Conservation (phyloP, 2,888 invertebrate species). For the Zhuqinia jingwanae region DNA sequence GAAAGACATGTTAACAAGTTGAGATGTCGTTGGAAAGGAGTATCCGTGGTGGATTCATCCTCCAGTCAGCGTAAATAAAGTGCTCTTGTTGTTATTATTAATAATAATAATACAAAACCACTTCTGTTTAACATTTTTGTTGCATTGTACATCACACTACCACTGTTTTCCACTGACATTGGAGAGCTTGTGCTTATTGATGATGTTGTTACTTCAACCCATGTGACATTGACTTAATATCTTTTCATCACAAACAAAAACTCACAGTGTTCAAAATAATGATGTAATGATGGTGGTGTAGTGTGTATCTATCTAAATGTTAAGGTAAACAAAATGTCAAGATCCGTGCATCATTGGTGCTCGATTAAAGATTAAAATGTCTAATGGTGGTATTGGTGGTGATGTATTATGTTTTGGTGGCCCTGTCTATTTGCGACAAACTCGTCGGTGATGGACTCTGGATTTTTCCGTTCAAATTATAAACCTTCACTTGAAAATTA, state of each 20-base stretch:
- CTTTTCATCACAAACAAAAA: background rate
- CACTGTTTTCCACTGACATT: background rate
- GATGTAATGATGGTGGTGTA: background rate
- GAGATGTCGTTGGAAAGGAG: background rate
- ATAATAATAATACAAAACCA: background rate
- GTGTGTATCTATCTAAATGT: background rate
- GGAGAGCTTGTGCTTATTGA: slow-evolving; percentile 34
- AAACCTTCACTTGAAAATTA: too few species aligned
- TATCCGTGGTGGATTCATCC: background rate
- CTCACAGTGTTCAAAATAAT: background rate
- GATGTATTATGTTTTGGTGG: background rate
- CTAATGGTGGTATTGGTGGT: background rate
- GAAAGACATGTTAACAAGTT: background rate
- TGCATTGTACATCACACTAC: background rate
- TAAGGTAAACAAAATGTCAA: slow-evolving; percentile 7
- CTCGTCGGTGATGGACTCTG: background rate
- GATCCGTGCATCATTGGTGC: background rate
- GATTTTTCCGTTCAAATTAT: background rate
- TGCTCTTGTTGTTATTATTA: background rate
- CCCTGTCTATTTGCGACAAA: too few species aligned
- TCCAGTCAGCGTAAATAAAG: slow-evolving; percentile 1
- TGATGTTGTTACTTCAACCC: slow-evolving; percentile 22
- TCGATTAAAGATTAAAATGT: too few species aligned
- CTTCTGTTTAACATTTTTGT: background rate
- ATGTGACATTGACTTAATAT: slow-evolving; percentile 51